Evolutionary conservation across 2,113 vertebrate genomes (phyloP), one percentile per base, ranked within the genome.

Genomic region (Trematomus loennbergii): DNA sequence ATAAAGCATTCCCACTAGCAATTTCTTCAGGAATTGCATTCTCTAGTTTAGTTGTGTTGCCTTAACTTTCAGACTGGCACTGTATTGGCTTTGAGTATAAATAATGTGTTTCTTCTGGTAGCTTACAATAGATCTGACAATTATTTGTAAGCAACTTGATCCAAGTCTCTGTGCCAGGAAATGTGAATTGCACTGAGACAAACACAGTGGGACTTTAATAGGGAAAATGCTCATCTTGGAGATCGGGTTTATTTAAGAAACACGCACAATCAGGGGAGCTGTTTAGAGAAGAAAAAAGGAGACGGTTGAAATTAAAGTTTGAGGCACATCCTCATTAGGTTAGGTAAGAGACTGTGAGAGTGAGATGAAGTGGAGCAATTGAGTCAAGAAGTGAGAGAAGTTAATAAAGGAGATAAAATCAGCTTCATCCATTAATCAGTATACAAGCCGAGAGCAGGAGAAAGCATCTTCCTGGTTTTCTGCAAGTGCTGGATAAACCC

Each of bases 401-500:
- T 68, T 87, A 85, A 86, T 88, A 83, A 79, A 78, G 73, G 58
- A 90, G 84, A 91, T 90, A 78, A 62, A 85, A 91, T 91, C 87
- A 81, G 61, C 60, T 77, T 61, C 54, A 64, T 20, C 36, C 77
- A 80, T 84, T 91, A 84, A 92, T 91, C 87, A 89, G 65, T 9
- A 54, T 62, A 65, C 71, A 60, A 71, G 87, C 79, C 79, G 66
- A 74, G 43, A 80, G 78, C 48, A 78, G 57, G 57, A 71, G 67
- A 64, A 81, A 79, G 65, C 79, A 71, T 83, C 70, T 74, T 88
- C 77, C 22, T 52, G 20, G 87, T 73, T 68, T 55, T 61, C 75
- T 70, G 59, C 6, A 67, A 73, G 69, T 12, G 16, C 67, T 72
- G 76, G 76, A 58, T 84, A 83, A 89, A 90, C 78, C 86, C 71